Conservation (phyloP, 2,113 vertebrate genomes). For the Tinamus guttatus region DNA sequence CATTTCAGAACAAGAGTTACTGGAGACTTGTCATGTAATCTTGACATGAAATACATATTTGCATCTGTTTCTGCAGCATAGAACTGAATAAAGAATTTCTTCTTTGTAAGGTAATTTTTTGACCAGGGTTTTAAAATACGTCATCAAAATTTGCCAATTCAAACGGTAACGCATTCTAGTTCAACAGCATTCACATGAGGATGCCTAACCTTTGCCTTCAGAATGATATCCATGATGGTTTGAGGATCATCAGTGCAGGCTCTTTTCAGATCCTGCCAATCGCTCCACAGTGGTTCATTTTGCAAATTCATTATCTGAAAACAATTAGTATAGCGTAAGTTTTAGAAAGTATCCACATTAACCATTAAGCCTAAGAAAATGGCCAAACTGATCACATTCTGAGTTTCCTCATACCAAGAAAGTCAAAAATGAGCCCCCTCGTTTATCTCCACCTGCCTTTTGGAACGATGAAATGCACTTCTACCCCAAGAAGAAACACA, state of each 20-base stretch:
- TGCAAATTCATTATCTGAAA: conserved; percentile 88
- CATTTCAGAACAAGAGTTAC: neutral
- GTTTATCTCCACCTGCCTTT: neutral
- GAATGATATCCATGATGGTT: conserved; percentile 81
- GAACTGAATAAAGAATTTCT: neutral
- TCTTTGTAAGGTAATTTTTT: neutral
- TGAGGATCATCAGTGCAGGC: conserved; percentile 83
- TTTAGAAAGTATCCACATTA: neutral
- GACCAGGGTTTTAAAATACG: neutral
- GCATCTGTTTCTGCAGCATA: neutral
- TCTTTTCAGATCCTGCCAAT: conserved; percentile 90
- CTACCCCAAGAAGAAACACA: neutral
- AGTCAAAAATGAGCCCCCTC: neutral
- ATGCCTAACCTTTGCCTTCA: conserved; percentile 87
- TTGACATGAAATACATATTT: neutral
- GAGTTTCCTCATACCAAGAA: neutral
- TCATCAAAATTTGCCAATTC: neutral
- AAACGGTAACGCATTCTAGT: neutral
- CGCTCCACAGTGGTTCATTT: conserved; percentile 79
- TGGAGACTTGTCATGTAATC: neutral
- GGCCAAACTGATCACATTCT: neutral
- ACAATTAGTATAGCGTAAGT: neutral
- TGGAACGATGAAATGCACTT: neutral
- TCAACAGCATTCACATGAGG: neutral
- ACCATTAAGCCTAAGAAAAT: neutral